Evolutionary conservation across 2,113 vertebrate species (phyloP).

Genomic region (Thunnus maccoyii): DNA sequence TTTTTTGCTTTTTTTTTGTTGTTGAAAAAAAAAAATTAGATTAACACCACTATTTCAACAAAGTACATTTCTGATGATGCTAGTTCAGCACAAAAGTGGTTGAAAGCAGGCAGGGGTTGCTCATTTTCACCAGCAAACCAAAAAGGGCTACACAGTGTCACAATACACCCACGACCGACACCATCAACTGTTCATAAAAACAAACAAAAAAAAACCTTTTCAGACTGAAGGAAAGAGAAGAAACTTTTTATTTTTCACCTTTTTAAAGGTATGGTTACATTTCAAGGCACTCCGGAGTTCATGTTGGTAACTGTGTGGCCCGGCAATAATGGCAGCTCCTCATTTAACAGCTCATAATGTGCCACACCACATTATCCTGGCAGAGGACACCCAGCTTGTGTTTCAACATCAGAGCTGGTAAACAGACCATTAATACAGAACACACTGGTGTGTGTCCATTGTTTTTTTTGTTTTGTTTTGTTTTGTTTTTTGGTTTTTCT

Average conservation of each 20-base stretch:
- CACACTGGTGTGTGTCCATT: not conserved
- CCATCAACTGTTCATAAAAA: not conserved
- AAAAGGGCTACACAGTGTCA: slow-evolving; percentile 70
- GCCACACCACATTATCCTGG: not conserved
- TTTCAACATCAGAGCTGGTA: slow-evolving; percentile 8
- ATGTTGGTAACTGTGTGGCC: slow-evolving; percentile 50
- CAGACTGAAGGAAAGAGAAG: too few species aligned
- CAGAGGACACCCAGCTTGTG: slow-evolving; percentile 6
- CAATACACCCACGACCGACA: not conserved
- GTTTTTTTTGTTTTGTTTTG: not conserved
- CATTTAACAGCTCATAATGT: slow-evolving; percentile 5
- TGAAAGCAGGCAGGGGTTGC: slow-evolving; percentile 17
- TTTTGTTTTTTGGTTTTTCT: too few species aligned
- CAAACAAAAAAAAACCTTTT: too few species aligned
- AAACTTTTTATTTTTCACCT: not conserved
- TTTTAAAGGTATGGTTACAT: not conserved
- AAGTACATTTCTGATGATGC: slow-evolving; percentile 1
- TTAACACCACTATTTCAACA: not conserved
- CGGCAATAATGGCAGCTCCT: slow-evolving; percentile 59
- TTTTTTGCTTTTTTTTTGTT: not conserved
- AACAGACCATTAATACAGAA: not conserved
- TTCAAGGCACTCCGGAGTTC: not conserved
- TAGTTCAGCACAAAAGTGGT: slow-evolving; percentile 30
- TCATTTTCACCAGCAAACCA: slow-evolving; percentile 76
- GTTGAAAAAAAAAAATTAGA: not conserved